Evolutionary conservation across 2,888 invertebrate genomes (phyloP), one percentile per base, ranked within the genome.

Genomic region (Eupsilia transversa): DNA sequence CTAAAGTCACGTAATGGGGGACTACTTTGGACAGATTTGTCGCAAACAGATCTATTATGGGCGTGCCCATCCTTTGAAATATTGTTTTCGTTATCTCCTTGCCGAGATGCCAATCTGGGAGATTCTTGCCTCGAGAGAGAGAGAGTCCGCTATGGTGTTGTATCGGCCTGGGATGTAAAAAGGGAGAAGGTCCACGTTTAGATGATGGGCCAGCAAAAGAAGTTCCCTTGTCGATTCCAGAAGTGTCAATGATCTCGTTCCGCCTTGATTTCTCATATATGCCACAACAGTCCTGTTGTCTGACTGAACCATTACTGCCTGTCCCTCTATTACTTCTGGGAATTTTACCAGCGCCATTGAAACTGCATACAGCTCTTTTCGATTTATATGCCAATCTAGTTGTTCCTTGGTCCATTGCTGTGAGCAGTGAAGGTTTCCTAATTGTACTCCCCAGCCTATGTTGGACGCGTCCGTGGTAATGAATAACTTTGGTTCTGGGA

Each of bases 91-190:
- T 65, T 33, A 65, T 33, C 6, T 65, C 17, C 30, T 17, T 33
- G 33, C 64, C n/a, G 64, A 65, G 64, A 65, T 65, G 64, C 64
- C 33, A 65, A 46, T 65, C 64, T 65, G 64, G 33, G n/a, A n/a
- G 64, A 65, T 49, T 4, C 0, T 65, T 65, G 14, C 49, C 64
- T 65, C 65, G 65, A 65, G 65, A 65, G n/a, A 65, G n/a, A n/a
- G 52, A 3, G 65, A 65, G 52, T 35, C 65, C n/a, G 65, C 65
- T 65, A 65, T 54, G 63, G 30, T 52, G 56, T 65, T 52, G 65
- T 54, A 66, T 27, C 20, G 38, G 27, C 66, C 54, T 66, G 66
- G 66, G 35, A 66, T 66, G 54, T 66, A 54, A 66, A 66, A 66
- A 5, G 66, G 54, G 54, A 66, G 38, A 35, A 66, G 66, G 54